Conservation (phyloP, 2,888 invertebrate species). For the Schrankia costaestrigalis region DNA sequence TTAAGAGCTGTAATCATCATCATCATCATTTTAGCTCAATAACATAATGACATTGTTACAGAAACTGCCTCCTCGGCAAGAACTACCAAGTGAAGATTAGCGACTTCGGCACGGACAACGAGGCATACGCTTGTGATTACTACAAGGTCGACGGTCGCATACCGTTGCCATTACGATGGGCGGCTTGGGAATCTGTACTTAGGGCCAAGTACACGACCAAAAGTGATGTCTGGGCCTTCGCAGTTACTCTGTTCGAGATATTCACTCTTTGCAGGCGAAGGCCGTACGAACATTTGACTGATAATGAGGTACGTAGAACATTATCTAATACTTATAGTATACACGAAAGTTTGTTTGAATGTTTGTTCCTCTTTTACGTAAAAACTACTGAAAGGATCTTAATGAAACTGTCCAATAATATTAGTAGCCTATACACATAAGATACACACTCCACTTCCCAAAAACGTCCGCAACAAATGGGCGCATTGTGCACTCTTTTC, state of each 20-base stretch:
- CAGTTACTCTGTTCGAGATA: constrained; percentile 93
- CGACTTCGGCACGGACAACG: constrained; percentile 92
- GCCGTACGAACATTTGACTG: constrained; percentile 88
- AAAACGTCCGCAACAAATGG: too few species aligned
- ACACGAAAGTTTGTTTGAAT: too few species aligned
- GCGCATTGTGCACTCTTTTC: too few species aligned
- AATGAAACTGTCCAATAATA: too few species aligned
- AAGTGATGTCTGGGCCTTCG: constrained; percentile 95
- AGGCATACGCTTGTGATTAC: constrained; percentile 89
- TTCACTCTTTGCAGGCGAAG: constrained; percentile 87
- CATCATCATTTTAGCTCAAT: neutral
- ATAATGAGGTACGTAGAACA: constrained; percentile 82
- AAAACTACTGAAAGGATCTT: too few species aligned
- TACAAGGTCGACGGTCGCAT: constrained; percentile 88
- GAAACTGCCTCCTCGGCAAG: constrained; percentile 92
- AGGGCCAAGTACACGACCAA: constrained; percentile 92
- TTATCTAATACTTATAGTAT: too few species aligned
- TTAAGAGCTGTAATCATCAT: too few species aligned
- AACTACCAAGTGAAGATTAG: constrained; percentile 90
- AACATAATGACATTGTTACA: constrained; percentile 37
- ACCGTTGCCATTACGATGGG: constrained; percentile 93
- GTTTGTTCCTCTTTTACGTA: neutral
- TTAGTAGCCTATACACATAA: too few species aligned
- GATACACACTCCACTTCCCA: too few species aligned
- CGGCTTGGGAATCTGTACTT: constrained; percentile 92